A percentile compares a stretch with the other conserved stretches of the same genome.
Conservation (phyloP, 2,888 invertebrate species). For the Pachliopta kotzebuea region DNA sequence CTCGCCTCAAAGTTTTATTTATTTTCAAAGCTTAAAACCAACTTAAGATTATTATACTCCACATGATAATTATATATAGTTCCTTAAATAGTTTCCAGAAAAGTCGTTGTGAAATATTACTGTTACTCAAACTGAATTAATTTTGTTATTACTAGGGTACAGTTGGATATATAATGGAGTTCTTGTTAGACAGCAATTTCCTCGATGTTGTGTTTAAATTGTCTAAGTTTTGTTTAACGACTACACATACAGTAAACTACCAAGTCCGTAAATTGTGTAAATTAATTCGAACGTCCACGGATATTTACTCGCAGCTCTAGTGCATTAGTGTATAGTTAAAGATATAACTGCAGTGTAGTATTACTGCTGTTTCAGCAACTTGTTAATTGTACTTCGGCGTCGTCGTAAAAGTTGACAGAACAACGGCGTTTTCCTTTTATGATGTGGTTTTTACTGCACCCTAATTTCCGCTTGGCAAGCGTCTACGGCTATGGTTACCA, state of each 20-base stretch:
- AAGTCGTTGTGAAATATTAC: not conserved
- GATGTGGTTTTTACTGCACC: conserved; percentile 30
- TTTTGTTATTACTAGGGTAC: not conserved
- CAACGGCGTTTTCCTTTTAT: conserved; percentile 26
- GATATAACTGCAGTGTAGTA: not conserved
- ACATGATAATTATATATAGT: not conserved
- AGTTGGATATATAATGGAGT: not conserved
- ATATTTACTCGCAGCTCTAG: not conserved
- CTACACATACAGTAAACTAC: not conserved
- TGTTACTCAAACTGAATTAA: not conserved
- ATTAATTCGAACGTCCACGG: not conserved
- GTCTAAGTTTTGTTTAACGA: not conserved
- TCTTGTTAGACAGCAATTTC: no score
- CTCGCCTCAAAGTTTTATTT: no score
- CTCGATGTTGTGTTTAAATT: no score
- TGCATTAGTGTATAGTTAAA: not conserved
- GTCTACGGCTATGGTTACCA: conserved; percentile 20
- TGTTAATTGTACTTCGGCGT: conserved; percentile 17
- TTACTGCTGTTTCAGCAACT: conserved; percentile 21
- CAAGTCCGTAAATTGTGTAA: not conserved
- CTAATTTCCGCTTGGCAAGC: conserved; percentile 27
- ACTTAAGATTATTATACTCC: not conserved
- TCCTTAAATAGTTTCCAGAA: not conserved
- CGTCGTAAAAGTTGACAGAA: conserved; percentile 18
- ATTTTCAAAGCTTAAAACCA: no score